Evolutionary conservation across 2,113 vertebrate species (phyloP).

Genomic region (Leuciscus idus): DNA sequence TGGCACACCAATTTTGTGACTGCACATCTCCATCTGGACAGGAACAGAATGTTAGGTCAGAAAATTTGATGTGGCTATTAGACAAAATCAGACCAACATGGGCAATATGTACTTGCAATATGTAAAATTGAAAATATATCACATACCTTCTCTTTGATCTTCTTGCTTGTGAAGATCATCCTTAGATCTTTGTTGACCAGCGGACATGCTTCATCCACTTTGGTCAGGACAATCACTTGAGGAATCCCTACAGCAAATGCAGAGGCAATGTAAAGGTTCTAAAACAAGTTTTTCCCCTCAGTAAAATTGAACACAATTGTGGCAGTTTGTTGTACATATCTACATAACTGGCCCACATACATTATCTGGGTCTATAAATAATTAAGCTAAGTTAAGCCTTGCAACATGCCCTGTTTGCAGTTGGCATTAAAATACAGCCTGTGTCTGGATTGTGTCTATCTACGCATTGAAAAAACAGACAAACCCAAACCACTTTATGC

Average conservation of each 20-base stretch:
- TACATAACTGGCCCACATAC: background rate
- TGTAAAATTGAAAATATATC: background rate
- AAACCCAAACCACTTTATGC: background rate
- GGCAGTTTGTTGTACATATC: background rate
- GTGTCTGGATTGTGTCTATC: background rate
- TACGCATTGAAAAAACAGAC: background rate
- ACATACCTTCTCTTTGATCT: constrained; percentile 40
- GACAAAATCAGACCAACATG: background rate
- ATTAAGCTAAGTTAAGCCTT: no score
- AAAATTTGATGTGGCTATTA: background rate
- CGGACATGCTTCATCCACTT: constrained; percentile 31
- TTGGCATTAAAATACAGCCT: no score
- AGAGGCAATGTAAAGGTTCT: background rate
- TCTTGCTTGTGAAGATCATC: constrained; percentile 35
- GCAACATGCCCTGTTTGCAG: no score
- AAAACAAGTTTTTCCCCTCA: background rate
- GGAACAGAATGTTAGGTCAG: background rate
- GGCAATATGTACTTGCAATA: background rate
- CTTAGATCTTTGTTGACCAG: background rate
- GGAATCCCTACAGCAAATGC: constrained; percentile 38
- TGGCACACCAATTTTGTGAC: background rate
- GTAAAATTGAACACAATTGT: background rate
- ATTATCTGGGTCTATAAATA: background rate
- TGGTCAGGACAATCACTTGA: constrained; percentile 52
- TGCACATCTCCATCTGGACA: constrained; percentile 24